Conservation (phyloP, 2,113 vertebrate genomes). For the Arizona elegans region DNA sequence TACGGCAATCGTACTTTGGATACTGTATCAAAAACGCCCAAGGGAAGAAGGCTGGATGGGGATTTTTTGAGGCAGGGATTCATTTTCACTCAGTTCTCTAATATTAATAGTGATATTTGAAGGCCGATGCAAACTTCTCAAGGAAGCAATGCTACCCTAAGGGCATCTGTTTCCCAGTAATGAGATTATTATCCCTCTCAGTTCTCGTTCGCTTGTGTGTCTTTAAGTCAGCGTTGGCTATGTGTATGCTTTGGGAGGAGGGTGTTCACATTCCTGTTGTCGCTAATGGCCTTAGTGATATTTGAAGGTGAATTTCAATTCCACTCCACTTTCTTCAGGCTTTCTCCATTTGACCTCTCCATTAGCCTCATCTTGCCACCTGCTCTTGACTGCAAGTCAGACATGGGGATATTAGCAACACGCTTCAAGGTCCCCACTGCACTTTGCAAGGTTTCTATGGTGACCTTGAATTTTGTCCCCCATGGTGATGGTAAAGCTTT, state of each 20-base stretch:
- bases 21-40: background rate
- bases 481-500: background rate
- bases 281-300: background rate
- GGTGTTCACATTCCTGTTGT: background rate
- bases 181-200: constrained; percentile 11
- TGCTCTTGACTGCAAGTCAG: background rate
- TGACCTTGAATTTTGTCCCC: constrained; percentile 3
- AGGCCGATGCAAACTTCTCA: background rate
- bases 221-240: background rate
- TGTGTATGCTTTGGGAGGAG: background rate
- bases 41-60: background rate
- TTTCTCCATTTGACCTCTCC: constrained; percentile 1
- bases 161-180: background rate
- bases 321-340: background rate
- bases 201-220: background rate
- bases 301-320: background rate
- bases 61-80: background rate
- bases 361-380: background rate
- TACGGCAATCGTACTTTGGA: background rate
- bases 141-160: background rate
- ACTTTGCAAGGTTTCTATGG: background rate
- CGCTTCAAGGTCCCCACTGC: background rate
- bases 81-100: background rate
- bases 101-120: background rate
- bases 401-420: rapidly evolving